phyloP scores from a whole-genome alignment of 2,113 vertebrate species.

The Grammatotria lemairii region DNA sequence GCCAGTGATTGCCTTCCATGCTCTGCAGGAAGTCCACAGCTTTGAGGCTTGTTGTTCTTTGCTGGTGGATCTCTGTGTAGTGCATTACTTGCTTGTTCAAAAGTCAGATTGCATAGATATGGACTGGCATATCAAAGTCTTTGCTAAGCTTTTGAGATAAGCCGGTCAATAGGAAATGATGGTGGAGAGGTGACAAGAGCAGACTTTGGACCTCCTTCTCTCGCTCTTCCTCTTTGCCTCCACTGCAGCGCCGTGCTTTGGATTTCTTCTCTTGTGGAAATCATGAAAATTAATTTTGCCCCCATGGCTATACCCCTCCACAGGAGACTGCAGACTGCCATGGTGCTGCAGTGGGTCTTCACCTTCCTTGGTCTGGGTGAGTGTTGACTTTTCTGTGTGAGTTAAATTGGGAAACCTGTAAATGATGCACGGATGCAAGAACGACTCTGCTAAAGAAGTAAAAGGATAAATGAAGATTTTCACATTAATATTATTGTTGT shows the following conservation, averaged over 20 bases:
- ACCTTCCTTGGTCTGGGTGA: conserved; percentile 79
- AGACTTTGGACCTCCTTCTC: conserved; percentile 68
- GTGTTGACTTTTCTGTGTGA: background rate
- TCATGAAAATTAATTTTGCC: conserved; percentile 79
- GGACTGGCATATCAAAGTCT: conserved; percentile 16
- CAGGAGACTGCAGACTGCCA: conserved; percentile 76
- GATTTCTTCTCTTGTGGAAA: background rate
- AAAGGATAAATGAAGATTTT: background rate
- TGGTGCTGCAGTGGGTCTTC: conserved; percentile 76
- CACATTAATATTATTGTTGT: background rate
- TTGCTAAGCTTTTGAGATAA: conserved; percentile 47
- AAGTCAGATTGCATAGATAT: conserved; percentile 40
- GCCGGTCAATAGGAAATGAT: background rate
- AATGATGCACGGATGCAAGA: background rate
- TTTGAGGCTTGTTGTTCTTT: background rate
- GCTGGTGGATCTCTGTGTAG: background rate
- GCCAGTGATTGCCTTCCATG: background rate
- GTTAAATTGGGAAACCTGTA: background rate
- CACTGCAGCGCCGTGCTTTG: background rate
- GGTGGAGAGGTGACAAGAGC: background rate
- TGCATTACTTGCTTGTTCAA: conserved; percentile 19
- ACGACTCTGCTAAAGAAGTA: accelerated
- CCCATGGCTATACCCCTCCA: conserved; percentile 60
- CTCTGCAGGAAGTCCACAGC: background rate
- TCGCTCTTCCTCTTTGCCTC: background rate